Evolutionary conservation across 2,113 vertebrate species (phyloP), one percentile per base, ranked within the genome.

Genomic region (Salminus brasiliensis): DNA sequence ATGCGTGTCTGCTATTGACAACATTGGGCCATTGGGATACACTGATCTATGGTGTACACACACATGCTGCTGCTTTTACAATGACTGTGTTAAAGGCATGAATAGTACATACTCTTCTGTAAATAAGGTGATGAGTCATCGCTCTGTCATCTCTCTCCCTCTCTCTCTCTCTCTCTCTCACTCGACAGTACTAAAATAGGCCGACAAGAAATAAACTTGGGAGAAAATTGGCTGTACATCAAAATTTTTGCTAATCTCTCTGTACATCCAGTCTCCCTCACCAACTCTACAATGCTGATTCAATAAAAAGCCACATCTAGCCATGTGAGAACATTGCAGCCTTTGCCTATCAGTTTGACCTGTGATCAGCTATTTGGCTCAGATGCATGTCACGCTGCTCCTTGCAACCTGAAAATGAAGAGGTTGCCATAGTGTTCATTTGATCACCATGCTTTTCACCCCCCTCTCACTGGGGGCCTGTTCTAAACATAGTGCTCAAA

Each of bases 71-170:
- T 41, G 57, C 30, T 73, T 49, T 16, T 11, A 21, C 13, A 9
- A 45, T 43, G 70, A 23, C 32, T 67, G 39, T 13, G 57, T 77
- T 21, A 71, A 71, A 49, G 7, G 9, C 66, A 71, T 81, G 60
- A 76, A 76, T 80, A 55, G 78, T 84, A 47, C 63, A 78, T 62
- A 36, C 11, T 16, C 43, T 43, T 41, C 63, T 59, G 59, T 79
- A 79, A 78, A 81, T 73, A 80, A 75, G 68, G 83, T 68, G 70
- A 78, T 78, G 81, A 85, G 53, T 85, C 80, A 83, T 43, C 16
- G 29, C 47, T 76, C 39, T 67, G 71, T 71, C 72, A 55, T 84
- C 57, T 62, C 68, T 55, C 71, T 59, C 45, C 74, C 70, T 63
- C 57, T 65, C 66, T 63, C 3, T 29, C 59, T 55, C 21, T 81